A percentile compares a stretch with the other conserved stretches of the same genome.
Evolutionary conservation across 1,140 invertebrate species (phyloP).

Genomic region (Laupala kohalensis): DNA sequence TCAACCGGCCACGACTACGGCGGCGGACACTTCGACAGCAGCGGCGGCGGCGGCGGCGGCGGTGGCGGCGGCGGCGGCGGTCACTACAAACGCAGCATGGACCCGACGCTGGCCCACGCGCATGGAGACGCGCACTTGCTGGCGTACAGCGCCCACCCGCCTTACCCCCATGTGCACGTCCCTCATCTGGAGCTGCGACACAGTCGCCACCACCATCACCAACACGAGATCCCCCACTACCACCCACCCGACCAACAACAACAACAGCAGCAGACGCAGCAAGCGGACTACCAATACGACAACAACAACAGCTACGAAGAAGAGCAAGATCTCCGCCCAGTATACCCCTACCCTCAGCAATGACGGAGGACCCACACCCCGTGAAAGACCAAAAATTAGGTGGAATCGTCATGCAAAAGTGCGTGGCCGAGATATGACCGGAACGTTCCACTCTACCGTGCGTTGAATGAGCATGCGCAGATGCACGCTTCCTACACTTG

Average conservation of each 20-base stretch:
- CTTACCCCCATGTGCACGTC: too few relatives aligned
- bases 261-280: background rate
- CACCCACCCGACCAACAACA: background rate
- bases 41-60: slow-evolving; percentile 3
- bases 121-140: background rate
- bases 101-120: background rate
- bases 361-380: background rate
- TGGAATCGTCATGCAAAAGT: too few relatives aligned
- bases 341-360: background rate
- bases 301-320: background rate
- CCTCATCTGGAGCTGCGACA: too few relatives aligned
- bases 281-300: background rate
- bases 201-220: background rate
- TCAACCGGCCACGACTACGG: slow-evolving; percentile 49
- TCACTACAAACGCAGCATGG: slow-evolving; percentile 4
- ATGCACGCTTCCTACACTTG: too few relatives aligned
- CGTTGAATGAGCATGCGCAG: too few relatives aligned
- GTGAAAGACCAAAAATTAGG: too few relatives aligned
- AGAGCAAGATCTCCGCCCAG: background rate
- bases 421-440: too few relatives aligned
- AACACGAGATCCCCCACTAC: background rate
- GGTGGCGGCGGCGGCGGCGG: slow-evolving; percentile 1
- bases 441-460: too few relatives aligned
- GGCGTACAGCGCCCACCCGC: background rate
- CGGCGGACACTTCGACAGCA: slow-evolving; percentile 32